Evolutionary conservation across 1,140 invertebrate species (phyloP), one percentile per base, ranked within the genome.

Genomic region (fruit fly (Drosophila melanogaster)): DNA sequence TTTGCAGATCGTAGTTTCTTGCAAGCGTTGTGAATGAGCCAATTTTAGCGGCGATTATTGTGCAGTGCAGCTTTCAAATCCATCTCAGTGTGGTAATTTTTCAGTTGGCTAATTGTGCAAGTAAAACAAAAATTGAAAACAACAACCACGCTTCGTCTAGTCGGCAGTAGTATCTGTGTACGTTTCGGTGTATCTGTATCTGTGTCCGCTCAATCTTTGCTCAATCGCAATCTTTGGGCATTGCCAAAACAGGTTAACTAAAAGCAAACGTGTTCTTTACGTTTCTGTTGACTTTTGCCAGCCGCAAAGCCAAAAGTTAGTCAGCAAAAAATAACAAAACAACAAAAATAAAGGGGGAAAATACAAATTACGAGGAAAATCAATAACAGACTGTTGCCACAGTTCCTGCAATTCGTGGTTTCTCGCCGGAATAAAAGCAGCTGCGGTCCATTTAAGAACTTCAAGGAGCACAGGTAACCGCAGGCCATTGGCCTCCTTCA

Each of bases 201-300:
- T 77, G 41, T 74, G 79, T 57, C 43, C 66, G 75, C 75, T 87
- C 83, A 86, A 87, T 86, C 83, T 86, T 86, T 86, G 84, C 83
- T 86, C 83, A 86, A 86, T 86, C 83, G 79, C 83, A 89, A 79
- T 83, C 79, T 89, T 87, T 89, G 79, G 84, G 74, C 83, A 81
- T 72, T 86, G 83, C 81, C 78, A 76, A 86, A 86, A 86, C 83
- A 65, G 84, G 83, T 86, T 86, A 83, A 87, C 83, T 83, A 73
- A 89, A 86, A 87, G 84, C 83, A 86, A 86, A 86, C 83, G 83
- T 86, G 83, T 86, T 86, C 83, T 86, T 87, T 86, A 61, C 65
- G 61, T 55, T 66, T 81, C 64, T 78, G 73, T 85, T 85, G 74
- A 81, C 79, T 87, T 87, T 86, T 87, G 79, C 83, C 77, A 76